phyloP scores from a whole-genome alignment of 2,113 vertebrate species.

The Diadophis punctatus region DNA sequence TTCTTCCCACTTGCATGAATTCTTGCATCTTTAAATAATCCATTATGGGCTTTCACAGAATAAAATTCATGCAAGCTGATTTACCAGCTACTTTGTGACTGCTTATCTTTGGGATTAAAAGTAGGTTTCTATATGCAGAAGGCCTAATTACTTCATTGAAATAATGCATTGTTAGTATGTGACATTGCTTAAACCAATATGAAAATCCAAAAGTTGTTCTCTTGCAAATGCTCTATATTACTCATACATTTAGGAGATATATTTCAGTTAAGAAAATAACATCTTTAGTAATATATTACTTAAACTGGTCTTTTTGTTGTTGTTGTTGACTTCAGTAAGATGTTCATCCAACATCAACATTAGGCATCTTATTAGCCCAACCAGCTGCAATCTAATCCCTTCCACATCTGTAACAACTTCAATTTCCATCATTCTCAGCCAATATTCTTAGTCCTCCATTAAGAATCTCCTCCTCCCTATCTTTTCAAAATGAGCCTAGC shows the following conservation, averaged over 20 bases:
- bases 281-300: neutral
- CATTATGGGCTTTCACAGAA: neutral
- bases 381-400: neutral
- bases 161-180: neutral
- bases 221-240: neutral
- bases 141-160: neutral
- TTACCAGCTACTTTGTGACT: neutral
- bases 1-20: neutral
- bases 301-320: constrained; percentile 22
- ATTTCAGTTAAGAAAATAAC: neutral
- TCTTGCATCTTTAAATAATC: neutral
- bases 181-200: neutral
- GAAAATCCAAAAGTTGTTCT: neutral
- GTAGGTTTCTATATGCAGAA: neutral
- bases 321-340: neutral
- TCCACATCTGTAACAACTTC: neutral
- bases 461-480: neutral
- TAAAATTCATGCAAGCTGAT: neutral
- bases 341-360: neutral
- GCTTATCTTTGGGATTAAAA: neutral
- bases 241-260: neutral
- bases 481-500: neutral
- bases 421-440: neutral
- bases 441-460: neutral
- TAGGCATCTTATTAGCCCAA: neutral